A percentile compares a stretch with the other conserved stretches of the same genome.
Evolutionary conservation across 2,113 vertebrate genomes (phyloP).

Genomic region (Cheirogaleus medius): DNA sequence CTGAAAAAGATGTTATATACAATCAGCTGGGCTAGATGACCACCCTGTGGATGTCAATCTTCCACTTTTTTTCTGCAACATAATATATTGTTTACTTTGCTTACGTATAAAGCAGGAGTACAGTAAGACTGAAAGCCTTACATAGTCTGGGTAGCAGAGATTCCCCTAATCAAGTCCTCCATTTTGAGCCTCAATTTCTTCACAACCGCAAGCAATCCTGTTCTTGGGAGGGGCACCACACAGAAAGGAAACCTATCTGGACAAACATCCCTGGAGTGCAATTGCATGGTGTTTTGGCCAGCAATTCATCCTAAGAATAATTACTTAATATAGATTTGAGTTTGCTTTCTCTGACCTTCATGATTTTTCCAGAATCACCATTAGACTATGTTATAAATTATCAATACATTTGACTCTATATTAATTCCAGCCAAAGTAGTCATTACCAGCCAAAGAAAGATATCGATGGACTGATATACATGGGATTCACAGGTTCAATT

Average conservation of each 20-base stretch:
- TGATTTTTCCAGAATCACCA: background rate
- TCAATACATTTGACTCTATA: background rate
- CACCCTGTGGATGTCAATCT: background rate
- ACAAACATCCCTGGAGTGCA: background rate
- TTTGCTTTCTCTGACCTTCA: background rate
- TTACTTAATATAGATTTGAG: background rate
- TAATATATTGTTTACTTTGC: background rate
- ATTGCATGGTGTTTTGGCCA: background rate
- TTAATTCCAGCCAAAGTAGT: background rate
- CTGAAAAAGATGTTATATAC: background rate
- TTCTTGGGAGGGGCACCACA: background rate
- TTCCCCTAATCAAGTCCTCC: background rate
- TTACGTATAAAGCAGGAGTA: accelerated
- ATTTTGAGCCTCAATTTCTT: background rate
- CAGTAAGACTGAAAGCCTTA: background rate
- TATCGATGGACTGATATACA: background rate
- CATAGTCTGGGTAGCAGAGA: background rate
- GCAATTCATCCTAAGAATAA: background rate
- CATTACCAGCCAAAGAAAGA: background rate
- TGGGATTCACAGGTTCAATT: background rate
- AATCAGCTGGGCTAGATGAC: background rate
- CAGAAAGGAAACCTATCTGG: background rate
- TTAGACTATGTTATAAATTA: background rate
- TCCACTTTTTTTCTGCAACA: background rate
- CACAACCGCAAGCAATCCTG: background rate